Evolutionary conservation across 37 sponge, comb jelly and placozoan genomes (phyloP).

Genomic region (Cliona cf. orientalis): DNA sequence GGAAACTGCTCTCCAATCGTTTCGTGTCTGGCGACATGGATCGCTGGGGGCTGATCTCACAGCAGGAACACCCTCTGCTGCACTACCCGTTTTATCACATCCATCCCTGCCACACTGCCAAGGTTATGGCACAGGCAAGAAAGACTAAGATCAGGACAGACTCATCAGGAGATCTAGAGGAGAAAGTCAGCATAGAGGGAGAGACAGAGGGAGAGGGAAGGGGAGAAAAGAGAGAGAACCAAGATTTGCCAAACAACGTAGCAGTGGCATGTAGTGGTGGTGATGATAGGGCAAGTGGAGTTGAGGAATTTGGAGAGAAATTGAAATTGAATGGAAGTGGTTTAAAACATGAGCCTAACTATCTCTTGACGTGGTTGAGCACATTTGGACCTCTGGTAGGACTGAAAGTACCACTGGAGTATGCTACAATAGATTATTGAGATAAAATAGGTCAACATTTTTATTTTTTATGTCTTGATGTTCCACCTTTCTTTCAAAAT

Average conservation of each 20-base stretch:
- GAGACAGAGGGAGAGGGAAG: neutral
- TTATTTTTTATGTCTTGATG: neutral
- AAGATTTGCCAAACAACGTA: neutral
- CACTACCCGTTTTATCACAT: constrained; percentile 80
- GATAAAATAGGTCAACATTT: neutral
- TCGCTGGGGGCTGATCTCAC: constrained; percentile 73
- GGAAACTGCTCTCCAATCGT: constrained; percentile 45
- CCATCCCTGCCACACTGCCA: constrained; percentile 92
- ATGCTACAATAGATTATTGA: no score
- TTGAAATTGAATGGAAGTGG: no score
- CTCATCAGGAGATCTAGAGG: neutral
- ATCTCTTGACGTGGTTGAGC: constrained; percentile 72
- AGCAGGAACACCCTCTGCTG: constrained; percentile 89
- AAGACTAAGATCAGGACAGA: neutral
- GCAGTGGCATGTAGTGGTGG: no score
- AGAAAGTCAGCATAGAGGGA: neutral
- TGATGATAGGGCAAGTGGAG: neutral
- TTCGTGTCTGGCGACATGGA: constrained; percentile 9
- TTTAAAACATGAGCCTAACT: no score
- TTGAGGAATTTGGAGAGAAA: no score
- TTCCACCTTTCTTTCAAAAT: neutral
- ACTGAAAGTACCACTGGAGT: constrained; percentile 48
- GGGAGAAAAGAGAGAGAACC: neutral
- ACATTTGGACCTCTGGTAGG: constrained; percentile 66
- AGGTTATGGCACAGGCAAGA: constrained; percentile 56